Evolutionary conservation across 2,113 vertebrate genomes (phyloP).

Genomic region (Neopipo cinnamomea): DNA sequence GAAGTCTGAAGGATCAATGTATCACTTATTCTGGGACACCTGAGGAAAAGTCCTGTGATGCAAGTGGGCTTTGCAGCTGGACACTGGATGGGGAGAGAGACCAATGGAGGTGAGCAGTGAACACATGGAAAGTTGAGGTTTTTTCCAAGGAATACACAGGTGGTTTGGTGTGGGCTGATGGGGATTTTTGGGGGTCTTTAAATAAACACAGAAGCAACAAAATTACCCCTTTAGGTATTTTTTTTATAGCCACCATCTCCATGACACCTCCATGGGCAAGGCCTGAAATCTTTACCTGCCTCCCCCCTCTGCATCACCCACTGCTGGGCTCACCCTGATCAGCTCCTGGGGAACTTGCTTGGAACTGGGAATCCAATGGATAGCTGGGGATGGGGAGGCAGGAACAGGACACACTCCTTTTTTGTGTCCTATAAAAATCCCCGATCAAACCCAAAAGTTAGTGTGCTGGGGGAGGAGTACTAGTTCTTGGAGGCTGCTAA

Average conservation of each 20-base stretch:
- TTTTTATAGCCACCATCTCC: background rate
- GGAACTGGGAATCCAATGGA: background rate
- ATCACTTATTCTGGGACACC: background rate
- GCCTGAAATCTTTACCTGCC: background rate
- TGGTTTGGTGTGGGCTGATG: background rate
- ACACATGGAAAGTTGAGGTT: too few species aligned
- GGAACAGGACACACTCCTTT: background rate
- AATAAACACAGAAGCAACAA: background rate
- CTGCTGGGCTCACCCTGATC: background rate
- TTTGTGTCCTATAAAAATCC: background rate
- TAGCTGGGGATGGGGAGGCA: background rate
- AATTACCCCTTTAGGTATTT: background rate
- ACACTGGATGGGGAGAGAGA: background rate
- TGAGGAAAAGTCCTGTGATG: background rate
- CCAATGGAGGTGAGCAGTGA: fast-evolving
- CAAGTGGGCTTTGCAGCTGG: background rate
- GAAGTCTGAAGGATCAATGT: background rate
- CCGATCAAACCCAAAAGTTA: background rate
- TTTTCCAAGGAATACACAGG: background rate
- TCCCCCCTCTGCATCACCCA: background rate
- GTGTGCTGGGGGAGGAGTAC: background rate
- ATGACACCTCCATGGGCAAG: background rate
- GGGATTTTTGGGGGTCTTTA: background rate
- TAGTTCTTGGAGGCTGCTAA: background rate
- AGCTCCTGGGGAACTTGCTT: background rate